These are phyloP conservation scores for Nycticebus coucang DNA, from an alignment of 2,113 vertebrate species.

Conservation along the genomic window DNA sequence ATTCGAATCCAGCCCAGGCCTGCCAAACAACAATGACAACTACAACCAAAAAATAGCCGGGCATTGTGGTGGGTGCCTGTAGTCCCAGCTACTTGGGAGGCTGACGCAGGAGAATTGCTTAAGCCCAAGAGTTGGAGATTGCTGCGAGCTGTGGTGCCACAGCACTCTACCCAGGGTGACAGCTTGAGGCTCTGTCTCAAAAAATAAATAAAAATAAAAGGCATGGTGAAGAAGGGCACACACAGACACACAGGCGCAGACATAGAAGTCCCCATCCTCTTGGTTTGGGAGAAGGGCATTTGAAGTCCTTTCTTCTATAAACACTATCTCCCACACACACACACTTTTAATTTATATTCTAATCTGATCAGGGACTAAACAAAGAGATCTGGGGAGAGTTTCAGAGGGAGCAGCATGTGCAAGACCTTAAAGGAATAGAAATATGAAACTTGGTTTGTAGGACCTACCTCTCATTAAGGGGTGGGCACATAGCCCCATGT, in stretches of 20 bases:
- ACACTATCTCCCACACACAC: rapidly evolving
- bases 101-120: no score
- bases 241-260: rapidly evolving
- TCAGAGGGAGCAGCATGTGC: neutral
- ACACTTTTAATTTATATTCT: neutral
- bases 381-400: neutral
- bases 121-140: no score
- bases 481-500: neutral
- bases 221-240: neutral
- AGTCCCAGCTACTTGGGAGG: no score
- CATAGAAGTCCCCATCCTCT: rapidly evolving
- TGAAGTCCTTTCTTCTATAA: neutral
- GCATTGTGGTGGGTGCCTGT: no score
- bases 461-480: no score
- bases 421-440: neutral
- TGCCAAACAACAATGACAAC: no score
- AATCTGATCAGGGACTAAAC: neutral
- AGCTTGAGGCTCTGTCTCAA: no score
- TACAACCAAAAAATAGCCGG: no score
- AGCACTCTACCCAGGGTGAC: no score
- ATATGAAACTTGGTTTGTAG: rapidly evolving
- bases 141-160: no score
- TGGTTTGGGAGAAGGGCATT: neutral
- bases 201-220: rapidly evolving
- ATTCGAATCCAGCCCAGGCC: no score